Evolutionary conservation across 2,888 invertebrate species (phyloP).

Genomic region (Taphrorychus bicolor): DNA sequence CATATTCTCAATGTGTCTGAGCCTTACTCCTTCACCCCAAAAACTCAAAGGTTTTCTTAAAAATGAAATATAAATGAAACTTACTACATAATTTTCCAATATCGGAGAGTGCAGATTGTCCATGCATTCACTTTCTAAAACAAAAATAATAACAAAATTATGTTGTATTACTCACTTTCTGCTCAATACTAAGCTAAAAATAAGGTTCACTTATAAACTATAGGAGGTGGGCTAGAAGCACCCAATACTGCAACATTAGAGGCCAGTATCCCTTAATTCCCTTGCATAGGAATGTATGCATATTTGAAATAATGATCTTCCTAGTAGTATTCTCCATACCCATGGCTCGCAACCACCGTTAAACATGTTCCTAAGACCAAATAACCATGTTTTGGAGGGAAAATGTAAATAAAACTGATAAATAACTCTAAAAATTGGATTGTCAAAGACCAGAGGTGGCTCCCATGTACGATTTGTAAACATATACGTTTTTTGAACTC

Average conservation of each 20-base stretch:
- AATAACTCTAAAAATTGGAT: slow-evolving; percentile 54
- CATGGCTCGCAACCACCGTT: slow-evolving; percentile 1
- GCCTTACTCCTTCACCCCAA: too few relatives aligned
- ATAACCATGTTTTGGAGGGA: slow-evolving; percentile 22
- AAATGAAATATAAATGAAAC: background rate
- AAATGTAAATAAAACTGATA: slow-evolving; percentile 43
- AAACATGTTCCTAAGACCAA: background rate
- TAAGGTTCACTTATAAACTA: background rate
- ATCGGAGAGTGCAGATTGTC: slow-evolving; percentile 56
- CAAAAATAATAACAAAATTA: slow-evolving; percentile 41
- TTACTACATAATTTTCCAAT: slow-evolving; percentile 66
- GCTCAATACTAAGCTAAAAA: background rate
- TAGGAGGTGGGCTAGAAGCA: background rate
- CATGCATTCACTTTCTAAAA: slow-evolving; percentile 57
- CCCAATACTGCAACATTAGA: slow-evolving; percentile 43
- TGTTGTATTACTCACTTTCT: background rate
- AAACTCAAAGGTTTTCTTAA: too few relatives aligned
- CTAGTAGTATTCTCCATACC: background rate
- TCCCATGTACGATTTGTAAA: slow-evolving; percentile 62
- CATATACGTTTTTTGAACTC: slow-evolving; percentile 57
- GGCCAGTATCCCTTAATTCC: slow-evolving; percentile 15
- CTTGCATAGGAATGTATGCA: background rate
- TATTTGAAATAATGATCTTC: background rate
- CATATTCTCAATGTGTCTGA: too few relatives aligned
- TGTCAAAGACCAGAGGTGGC: slow-evolving; percentile 62